Base-by-base conservation (phyloP, 2,888 invertebrate genomes). In the Ferrisia virgata region DNA sequence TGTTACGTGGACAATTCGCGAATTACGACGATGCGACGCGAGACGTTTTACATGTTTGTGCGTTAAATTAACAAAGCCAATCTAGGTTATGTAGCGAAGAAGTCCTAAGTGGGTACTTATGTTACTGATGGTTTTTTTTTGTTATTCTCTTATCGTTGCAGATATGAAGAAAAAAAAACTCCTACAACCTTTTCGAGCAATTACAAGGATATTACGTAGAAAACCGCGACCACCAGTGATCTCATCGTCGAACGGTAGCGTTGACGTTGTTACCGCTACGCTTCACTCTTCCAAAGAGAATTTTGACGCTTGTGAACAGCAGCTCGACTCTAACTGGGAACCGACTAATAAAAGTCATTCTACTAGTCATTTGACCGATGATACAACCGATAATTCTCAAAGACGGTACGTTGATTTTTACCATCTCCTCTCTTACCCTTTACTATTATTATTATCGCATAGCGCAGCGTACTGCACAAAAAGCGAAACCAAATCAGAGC, bases 121-220 rank as follows among this genome's bases (percentile, higher is more conserved):
- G 64, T 64, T 3, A 53, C 6, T 2, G 6, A 43, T n/a, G 43
- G n/a, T n/a, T n/a, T 80, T 33, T 31, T 25, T 84, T 53, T 36
- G 53, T 28, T 58, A 40, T 81, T 6, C 13, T 78, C 13, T 78
- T 83, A 22, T 64, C 33, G 13, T 40, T 88, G 6, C 88, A 91
- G 90, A 90, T 86, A 88, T 86, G 9, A 90, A 90, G 87, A 92
- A 92, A 85, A 91, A 92, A n/a, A 91, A 93, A 85, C 93, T 93
- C 88, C 22, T 83, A 43, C 91, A 90, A 86, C 90, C 90, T 13
- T 88, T 93, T 85, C 92, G 93, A 87, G 93, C 92, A 40, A 90
- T 92, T 86, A 92, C 92, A 87, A 92, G 92, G 87, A 93, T 93
- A 89, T 94, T 94, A 89, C 92, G 93, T 89, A 91, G 91, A 87